Evolutionary conservation across 2,888 invertebrate genomes (phyloP).

Genomic region (Scotopteryx bipunctaria): DNA sequence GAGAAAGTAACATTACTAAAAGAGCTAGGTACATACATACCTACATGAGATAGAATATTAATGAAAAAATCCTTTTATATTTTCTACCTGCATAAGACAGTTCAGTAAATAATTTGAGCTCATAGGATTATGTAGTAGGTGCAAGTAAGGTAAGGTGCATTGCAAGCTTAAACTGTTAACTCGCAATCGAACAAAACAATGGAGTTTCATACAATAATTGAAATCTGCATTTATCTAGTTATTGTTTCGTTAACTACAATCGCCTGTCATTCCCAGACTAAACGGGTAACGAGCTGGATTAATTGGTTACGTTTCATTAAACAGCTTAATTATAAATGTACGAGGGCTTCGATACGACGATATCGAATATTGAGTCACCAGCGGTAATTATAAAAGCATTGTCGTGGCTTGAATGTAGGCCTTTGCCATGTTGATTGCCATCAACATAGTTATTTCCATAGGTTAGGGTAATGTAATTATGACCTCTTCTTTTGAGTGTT

Average conservation of each 20-base stretch:
- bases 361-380: constrained; percentile 27
- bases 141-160: no score
- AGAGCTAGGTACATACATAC: no score
- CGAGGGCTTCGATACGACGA: constrained; percentile 30
- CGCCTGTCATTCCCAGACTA: constrained; percentile 29
- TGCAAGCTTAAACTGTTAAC: background rate
- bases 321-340: constrained; percentile 36
- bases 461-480: background rate
- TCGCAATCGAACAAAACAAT: background rate
- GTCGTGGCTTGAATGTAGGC: background rate
- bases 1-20: background rate
- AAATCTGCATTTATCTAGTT: constrained; percentile 9
- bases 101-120: no score
- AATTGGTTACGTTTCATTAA: constrained; percentile 38
- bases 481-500: background rate
- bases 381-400: constrained; percentile 18
- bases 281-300: constrained; percentile 27
- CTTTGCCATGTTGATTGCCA: background rate
- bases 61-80: no score
- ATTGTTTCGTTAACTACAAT: constrained; percentile 26
- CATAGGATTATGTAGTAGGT: no score
- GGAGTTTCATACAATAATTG: background rate
- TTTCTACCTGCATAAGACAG: no score
- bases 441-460: background rate
- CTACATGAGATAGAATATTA: no score